Conservation (phyloP, 1,140 invertebrate species). For the Pseudomyrmex gracilis region DNA sequence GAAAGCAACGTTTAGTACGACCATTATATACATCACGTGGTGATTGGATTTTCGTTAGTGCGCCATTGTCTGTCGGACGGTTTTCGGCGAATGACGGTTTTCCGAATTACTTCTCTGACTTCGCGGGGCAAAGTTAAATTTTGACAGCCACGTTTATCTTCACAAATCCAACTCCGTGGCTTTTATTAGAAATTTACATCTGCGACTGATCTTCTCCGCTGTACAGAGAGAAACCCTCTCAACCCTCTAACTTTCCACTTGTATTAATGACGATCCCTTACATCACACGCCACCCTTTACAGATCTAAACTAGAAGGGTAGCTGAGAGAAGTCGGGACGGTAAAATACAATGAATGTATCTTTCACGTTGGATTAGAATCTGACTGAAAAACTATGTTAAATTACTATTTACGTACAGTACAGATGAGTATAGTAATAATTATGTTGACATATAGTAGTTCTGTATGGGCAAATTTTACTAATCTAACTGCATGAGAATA, state of each 20-base stretch:
- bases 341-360: slow-evolving; percentile 77
- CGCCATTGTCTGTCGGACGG: slow-evolving; percentile 33
- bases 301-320: slow-evolving; percentile 24
- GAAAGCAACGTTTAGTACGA: slow-evolving; percentile 78
- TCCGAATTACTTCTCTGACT: slow-evolving; percentile 63
- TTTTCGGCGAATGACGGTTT: slow-evolving; percentile 39
- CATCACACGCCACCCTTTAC: slow-evolving; percentile 76
- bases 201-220: slow-evolving; percentile 41
- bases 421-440: too few relatives aligned
- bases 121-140: slow-evolving; percentile 67
- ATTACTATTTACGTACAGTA: too few relatives aligned
- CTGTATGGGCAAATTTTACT: neutral
- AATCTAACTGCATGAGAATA: neutral
- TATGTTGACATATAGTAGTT: too few relatives aligned
- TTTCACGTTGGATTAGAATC: slow-evolving; percentile 78
- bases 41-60: slow-evolving; percentile 82
- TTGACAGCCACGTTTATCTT: slow-evolving; percentile 75
- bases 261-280: slow-evolving; percentile 82
- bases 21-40: slow-evolving; percentile 84
- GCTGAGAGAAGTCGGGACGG: slow-evolving; percentile 23
- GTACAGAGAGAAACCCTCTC: slow-evolving; percentile 71
- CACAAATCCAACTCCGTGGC: slow-evolving; percentile 83
- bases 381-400: slow-evolving; percentile 36
- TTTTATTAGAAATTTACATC: slow-evolving; percentile 86
- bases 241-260: slow-evolving; percentile 83